phyloP scores from a whole-genome alignment of 2,113 vertebrate species.

The Macheiramphus alcinus region DNA sequence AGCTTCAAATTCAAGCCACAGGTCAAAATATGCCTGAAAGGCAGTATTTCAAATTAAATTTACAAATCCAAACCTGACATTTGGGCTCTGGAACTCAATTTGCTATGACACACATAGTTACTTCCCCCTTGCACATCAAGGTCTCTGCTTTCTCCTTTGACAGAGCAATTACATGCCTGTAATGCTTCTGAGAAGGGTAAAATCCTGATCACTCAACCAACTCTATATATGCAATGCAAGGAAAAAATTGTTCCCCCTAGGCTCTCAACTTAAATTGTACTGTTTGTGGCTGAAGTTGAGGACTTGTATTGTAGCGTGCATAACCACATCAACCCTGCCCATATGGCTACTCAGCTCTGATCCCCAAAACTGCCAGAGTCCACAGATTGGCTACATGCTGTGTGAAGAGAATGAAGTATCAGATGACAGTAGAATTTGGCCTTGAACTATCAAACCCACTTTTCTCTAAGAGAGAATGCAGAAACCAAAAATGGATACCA shows the following conservation, averaged over 20 bases:
- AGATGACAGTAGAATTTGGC: not conserved
- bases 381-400: not conserved
- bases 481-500: not conserved
- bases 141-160: not conserved
- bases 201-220: not conserved
- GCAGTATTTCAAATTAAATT: not conserved
- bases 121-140: not conserved
- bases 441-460: not conserved
- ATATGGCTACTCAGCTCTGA: not conserved
- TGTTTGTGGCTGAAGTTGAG: not conserved
- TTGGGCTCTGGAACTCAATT: not conserved
- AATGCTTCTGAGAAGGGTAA: not conserved
- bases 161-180: not conserved
- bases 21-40: not conserved
- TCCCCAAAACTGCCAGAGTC: not conserved
- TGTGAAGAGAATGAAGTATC: not conserved
- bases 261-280: not conserved
- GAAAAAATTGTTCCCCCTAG: not conserved
- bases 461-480: not conserved
- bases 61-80: not conserved
- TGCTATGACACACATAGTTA: not conserved
- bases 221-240: not conserved
- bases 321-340: not conserved
- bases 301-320: not conserved
- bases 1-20: not conserved